Evolutionary conservation across 2,113 vertebrate genomes (phyloP).

Genomic region (Mus pahari): DNA sequence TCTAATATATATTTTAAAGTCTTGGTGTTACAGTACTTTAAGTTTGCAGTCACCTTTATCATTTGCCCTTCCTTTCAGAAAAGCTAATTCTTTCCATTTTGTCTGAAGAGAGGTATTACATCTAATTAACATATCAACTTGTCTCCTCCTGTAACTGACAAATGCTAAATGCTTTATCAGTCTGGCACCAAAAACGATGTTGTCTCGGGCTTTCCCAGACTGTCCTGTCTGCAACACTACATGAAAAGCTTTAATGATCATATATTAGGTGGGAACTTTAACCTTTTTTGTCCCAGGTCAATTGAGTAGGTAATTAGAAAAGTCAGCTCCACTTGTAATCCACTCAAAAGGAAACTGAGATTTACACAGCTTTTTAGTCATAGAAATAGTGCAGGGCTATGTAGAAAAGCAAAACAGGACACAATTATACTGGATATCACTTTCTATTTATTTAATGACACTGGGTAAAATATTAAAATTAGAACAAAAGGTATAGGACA

Average conservation of each 20-base stretch:
- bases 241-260: conserved; percentile 77
- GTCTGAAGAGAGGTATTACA: conserved; percentile 53
- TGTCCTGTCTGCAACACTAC: conserved; percentile 71
- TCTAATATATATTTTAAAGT: conserved; percentile 3
- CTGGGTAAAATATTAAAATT: background rate
- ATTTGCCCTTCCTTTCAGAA: conserved; percentile 37
- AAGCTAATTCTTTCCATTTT: conserved; percentile 60
- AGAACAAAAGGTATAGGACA: background rate
- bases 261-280: conserved; percentile 78
- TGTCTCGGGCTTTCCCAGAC: conserved; percentile 76
- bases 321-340: conserved; percentile 75
- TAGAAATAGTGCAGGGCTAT: background rate
- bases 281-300: conserved; percentile 75
- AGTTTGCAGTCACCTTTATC: conserved; percentile 4
- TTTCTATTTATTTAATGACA: conserved; percentile 33
- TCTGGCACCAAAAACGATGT: conserved; percentile 79
- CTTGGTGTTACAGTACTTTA: conserved; percentile 30
- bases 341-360: conserved; percentile 58
- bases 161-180: conserved; percentile 84
- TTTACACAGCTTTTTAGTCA: conserved; percentile 54
- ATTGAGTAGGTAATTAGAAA: conserved; percentile 75
- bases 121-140: conserved; percentile 71
- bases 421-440: background rate
- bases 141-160: conserved; percentile 83
- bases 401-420: conserved; percentile 13